Evolutionary conservation across 2,888 invertebrate genomes (phyloP).

Genomic region (Sepiola atlantica): DNA sequence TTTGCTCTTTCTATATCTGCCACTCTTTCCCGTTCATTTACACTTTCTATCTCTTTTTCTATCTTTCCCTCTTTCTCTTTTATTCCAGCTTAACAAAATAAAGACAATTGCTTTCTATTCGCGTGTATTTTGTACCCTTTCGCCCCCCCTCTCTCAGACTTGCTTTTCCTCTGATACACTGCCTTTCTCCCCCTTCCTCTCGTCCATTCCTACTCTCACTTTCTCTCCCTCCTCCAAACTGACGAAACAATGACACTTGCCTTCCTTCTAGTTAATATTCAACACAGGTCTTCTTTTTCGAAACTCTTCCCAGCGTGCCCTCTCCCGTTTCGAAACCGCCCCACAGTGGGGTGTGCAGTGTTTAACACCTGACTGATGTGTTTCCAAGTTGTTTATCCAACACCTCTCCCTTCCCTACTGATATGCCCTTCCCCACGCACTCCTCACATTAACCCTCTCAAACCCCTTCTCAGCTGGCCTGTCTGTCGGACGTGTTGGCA

Average conservation of each 20-base stretch:
- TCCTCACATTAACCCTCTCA: not conserved
- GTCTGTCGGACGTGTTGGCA: not conserved
- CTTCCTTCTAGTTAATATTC: constrained; percentile 16
- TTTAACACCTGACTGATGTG: constrained; percentile 32
- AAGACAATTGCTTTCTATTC: too few relatives aligned
- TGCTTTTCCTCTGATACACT: too few relatives aligned
- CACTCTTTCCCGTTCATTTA: too few relatives aligned
- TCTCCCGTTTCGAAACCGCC: not conserved
- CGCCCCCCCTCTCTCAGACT: too few relatives aligned
- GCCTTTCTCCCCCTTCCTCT: too few relatives aligned
- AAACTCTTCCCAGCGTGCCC: not conserved
- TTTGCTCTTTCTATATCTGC: too few relatives aligned
- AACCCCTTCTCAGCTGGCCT: not conserved
- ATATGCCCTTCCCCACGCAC: not conserved
- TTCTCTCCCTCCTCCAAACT: too few relatives aligned
- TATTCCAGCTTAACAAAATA: too few relatives aligned
- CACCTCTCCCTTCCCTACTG: not conserved
- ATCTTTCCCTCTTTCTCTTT: too few relatives aligned
- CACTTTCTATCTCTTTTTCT: too few relatives aligned
- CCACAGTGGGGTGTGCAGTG: not conserved
- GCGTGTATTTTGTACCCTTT: too few relatives aligned
- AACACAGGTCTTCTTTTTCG: not conserved
- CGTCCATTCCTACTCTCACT: too few relatives aligned
- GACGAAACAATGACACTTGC: not conserved
- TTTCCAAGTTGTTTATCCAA: not conserved